Evolutionary conservation across 1,140 invertebrate genomes (phyloP).

Genomic region (Drosophila nigrodunni): DNA sequence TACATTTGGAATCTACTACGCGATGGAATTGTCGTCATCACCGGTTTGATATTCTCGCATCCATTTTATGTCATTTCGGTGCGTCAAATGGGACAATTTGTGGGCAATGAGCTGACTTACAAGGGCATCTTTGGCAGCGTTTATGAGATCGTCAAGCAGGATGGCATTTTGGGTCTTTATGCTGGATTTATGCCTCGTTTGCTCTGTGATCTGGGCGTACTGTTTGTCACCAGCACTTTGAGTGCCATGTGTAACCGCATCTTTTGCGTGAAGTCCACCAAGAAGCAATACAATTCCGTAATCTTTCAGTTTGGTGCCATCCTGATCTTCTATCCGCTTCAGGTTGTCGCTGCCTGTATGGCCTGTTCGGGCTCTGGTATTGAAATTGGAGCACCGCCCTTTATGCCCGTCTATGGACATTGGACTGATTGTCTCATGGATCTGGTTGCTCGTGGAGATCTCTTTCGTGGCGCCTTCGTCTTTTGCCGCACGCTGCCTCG

Average conservation of each 20-base stretch:
- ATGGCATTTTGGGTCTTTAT: slow-evolving; percentile 44
- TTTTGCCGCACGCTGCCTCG: slow-evolving; percentile 55
- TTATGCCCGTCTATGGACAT: slow-evolving; percentile 59
- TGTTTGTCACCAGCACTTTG: slow-evolving; percentile 36
- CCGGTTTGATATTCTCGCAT: slow-evolving; percentile 45
- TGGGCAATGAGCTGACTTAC: slow-evolving; percentile 46
- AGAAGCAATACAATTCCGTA: slow-evolving; percentile 39
- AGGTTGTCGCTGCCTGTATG: slow-evolving; percentile 63
- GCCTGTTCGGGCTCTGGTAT: slow-evolving; percentile 50
- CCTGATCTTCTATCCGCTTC: slow-evolving; percentile 44
- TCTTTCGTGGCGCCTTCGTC: slow-evolving; percentile 50
- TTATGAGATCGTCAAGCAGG: neutral
- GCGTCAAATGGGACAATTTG: slow-evolving; percentile 65
- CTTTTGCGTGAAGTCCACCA: neutral
- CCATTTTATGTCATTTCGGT: slow-evolving; percentile 59
- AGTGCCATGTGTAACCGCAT: slow-evolving; percentile 22
- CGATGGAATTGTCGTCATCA: slow-evolving; percentile 37
- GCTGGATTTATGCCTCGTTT: slow-evolving; percentile 53
- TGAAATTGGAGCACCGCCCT: slow-evolving; percentile 49
- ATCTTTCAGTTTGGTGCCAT: slow-evolving; percentile 46
- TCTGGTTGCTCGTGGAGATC: slow-evolving; percentile 49
- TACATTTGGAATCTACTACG: slow-evolving; percentile 30
- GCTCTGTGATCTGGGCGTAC: slow-evolving; percentile 38
- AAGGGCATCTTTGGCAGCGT: slow-evolving; percentile 12
- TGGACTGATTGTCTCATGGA: slow-evolving; percentile 61